These are phyloP conservation scores for Pterocles gutturalis DNA, from an alignment of 2,113 vertebrate genomes.

Conservation along the genomic window DNA sequence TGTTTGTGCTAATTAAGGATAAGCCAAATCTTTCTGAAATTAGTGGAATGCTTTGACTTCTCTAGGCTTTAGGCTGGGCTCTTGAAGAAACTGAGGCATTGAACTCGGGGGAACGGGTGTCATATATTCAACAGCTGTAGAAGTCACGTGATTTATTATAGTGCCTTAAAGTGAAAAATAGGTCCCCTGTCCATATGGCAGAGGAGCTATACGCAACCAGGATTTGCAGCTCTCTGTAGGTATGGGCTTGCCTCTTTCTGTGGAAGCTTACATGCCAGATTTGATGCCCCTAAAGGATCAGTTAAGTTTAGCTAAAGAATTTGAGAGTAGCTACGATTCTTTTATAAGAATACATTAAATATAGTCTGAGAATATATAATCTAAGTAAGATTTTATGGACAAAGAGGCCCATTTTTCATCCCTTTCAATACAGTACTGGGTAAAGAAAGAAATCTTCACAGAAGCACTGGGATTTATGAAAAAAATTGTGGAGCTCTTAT, in stretches of 20 bases:
- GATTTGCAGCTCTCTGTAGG: not conserved
- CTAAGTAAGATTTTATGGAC: not conserved
- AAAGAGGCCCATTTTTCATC: not conserved
- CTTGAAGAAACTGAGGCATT: not conserved
- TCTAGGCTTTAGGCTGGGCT: not conserved
- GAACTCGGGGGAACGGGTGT: not conserved
- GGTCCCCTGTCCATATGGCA: not conserved
- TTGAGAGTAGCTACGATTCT: not conserved
- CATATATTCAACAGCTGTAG: not conserved
- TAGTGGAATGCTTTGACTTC: not conserved
- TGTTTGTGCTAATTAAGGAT: not conserved
- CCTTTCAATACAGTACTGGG: not conserved
- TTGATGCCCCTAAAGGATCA: not conserved
- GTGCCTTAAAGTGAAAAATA: not conserved
- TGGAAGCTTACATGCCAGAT: not conserved
- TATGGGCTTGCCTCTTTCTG: not conserved
- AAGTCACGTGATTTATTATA: not conserved
- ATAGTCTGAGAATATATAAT: not conserved
- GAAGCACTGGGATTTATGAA: not conserved
- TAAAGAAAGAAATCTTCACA: conserved; percentile 2
- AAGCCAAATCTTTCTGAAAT: not conserved
- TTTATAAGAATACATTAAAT: not conserved
- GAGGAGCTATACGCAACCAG: not conserved
- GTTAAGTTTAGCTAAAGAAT: conserved; percentile 1
- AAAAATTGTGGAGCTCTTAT: not conserved